A percentile compares a stretch with the other conserved stretches of the same genome.
phyloP scores from a whole-genome alignment of 2,888 invertebrate species.

The Azorinus chamasolen region DNA sequence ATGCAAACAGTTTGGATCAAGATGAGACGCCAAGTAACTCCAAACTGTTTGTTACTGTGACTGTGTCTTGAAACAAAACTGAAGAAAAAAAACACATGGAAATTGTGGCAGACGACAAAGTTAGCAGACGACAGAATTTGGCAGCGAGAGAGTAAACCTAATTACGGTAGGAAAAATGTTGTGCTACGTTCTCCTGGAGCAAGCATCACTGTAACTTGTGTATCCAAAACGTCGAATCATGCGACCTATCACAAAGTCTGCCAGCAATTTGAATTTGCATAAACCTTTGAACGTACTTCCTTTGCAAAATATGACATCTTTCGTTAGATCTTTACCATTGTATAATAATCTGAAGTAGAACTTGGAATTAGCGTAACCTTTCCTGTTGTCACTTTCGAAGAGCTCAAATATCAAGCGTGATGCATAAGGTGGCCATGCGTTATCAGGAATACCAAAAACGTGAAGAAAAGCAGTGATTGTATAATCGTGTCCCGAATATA shows the following conservation, averaged over 20 bases:
- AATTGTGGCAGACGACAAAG: too few species aligned
- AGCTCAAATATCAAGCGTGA: conserved; percentile 95
- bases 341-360: conserved; percentile 94
- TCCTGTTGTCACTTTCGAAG: conserved; percentile 87
- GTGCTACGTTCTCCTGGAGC: conserved; percentile 1
- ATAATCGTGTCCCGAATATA: conserved; percentile 97
- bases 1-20: too few species aligned
- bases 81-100: too few species aligned
- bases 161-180: too few species aligned
- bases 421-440: conserved; percentile 92
- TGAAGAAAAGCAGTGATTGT: conserved; percentile 94
- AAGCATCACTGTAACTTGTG: conserved; percentile 40
- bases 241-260: conserved; percentile 95
- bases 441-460: conserved; percentile 91
- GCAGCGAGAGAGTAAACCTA: too few species aligned
- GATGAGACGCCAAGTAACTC: too few species aligned
- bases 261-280: conserved; percentile 95
- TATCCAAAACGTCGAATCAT: conserved; percentile 90
- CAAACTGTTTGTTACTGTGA: too few species aligned
- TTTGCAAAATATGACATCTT: conserved; percentile 92
- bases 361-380: conserved; percentile 85
- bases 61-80: too few species aligned
- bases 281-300: conserved; percentile 84
- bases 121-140: too few species aligned
- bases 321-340: conserved; percentile 95